Evolutionary conservation across 2,113 vertebrate genomes (phyloP).

Genomic region (Atractosteus spatula): DNA sequence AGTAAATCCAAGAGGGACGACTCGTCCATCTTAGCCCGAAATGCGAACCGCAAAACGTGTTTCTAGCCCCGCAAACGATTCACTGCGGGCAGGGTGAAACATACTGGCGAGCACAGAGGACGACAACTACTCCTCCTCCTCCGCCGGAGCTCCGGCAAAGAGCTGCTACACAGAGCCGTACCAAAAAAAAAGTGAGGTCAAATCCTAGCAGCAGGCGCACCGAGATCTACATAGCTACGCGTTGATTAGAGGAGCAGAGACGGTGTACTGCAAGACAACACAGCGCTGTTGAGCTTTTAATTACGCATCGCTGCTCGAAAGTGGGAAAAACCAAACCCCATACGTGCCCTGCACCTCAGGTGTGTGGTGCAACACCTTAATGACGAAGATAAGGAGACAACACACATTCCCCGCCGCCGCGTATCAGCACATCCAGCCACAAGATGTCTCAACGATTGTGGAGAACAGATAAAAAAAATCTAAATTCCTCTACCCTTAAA

Average conservation of each 20-base stretch:
- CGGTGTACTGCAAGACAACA: not conserved
- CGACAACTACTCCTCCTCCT: not conserved
- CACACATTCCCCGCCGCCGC: not conserved
- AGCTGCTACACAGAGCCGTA: no score
- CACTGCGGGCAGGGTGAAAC: constrained; percentile 33
- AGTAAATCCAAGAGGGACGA: constrained; percentile 89
- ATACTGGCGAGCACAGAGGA: constrained; percentile 30
- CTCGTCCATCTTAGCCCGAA: constrained; percentile 82
- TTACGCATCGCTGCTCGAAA: no score
- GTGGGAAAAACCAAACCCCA: no score
- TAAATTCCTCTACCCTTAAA: no score
- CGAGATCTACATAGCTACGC: not conserved
- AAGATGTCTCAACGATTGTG: no score
- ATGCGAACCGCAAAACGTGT: constrained; percentile 25
- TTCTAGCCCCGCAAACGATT: not conserved
- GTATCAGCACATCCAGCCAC: no score
- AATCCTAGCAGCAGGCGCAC: constrained; percentile 59
- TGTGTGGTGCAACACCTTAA: not conserved
- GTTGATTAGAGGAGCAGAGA: not conserved
- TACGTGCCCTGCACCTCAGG: not conserved
- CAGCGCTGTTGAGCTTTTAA: no score
- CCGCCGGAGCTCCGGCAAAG: not conserved
- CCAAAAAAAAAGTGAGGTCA: constrained; percentile 57
- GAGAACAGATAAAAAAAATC: no score
- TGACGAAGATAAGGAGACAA: constrained; percentile 2